phyloP scores from a whole-genome alignment of 2,113 vertebrate species.

The Ivindomyrus marchei region DNA sequence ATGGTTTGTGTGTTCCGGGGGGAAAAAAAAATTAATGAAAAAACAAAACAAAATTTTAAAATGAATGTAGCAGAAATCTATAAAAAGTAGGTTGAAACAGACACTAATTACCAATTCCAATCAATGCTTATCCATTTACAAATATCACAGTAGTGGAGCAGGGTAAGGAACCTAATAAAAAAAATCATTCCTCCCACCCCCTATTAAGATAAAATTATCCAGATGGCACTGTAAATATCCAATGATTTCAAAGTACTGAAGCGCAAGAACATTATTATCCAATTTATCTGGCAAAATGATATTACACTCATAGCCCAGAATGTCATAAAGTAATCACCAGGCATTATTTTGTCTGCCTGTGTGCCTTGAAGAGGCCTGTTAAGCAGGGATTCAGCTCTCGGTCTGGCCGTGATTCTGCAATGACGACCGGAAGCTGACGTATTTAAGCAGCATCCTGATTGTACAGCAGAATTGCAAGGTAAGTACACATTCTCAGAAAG shows the following conservation, averaged over 20 bases:
- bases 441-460: not conserved
- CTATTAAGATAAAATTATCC: not conserved
- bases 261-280: not conserved
- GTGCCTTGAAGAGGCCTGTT: not conserved
- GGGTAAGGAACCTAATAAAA: not conserved
- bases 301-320: slow-evolving; percentile 4
- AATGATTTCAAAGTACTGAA: not conserved
- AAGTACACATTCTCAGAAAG: not conserved
- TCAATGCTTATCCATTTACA: not conserved
- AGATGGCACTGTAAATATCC: slow-evolving; percentile 5
- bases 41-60: not conserved
- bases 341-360: not conserved
- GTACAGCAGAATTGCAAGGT: not conserved
- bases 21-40: not conserved
- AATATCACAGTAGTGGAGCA: not conserved
- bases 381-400: not conserved
- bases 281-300: slow-evolving; percentile 1
- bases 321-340: not conserved
- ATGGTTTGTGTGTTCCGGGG: not conserved
- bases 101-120: not conserved
- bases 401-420: not conserved
- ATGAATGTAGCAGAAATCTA: not conserved
- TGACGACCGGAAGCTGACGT: not conserved
- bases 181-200: not conserved
- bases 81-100: not conserved